Conservation (phyloP, 1,140 invertebrate species). For the Ips nitidus region DNA sequence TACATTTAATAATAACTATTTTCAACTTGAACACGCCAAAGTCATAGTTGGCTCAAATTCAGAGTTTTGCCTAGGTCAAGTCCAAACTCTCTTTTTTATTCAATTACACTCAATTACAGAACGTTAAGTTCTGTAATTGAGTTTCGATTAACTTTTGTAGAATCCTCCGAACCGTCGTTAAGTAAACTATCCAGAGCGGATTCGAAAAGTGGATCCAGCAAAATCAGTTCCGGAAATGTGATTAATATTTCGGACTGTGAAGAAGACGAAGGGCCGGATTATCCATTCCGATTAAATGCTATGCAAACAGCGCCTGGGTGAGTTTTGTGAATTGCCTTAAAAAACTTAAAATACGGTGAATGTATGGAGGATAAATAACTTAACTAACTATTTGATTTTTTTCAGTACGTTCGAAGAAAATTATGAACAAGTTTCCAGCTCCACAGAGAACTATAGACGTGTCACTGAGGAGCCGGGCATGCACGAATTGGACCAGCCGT, state of each 20-base stretch:
- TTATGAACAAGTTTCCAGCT: constrained; percentile 48
- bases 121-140: too few species aligned
- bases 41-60: too few species aligned
- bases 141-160: too few species aligned
- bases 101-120: too few species aligned
- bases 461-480: constrained; percentile 40
- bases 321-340: too few species aligned
- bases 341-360: too few species aligned
- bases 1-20: too few species aligned
- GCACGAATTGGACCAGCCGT: constrained; percentile 48
- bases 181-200: constrained; percentile 16
- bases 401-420: constrained; percentile 38
- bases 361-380: too few species aligned
- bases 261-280: constrained; percentile 40
- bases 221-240: constrained; percentile 32
- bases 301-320: too few species aligned
- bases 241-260: constrained; percentile 46
- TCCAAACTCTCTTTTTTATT: too few species aligned
- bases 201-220: constrained; percentile 14
- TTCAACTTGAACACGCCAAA: too few species aligned
- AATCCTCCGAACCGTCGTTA: background rate
- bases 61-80: too few species aligned
- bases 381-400: background rate
- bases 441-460: constrained; percentile 45
- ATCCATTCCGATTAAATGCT: constrained; percentile 36